These are phyloP conservation scores for Epicauta chinensis DNA, from an alignment of 1,140 invertebrate genomes.

Conservation along the genomic window DNA sequence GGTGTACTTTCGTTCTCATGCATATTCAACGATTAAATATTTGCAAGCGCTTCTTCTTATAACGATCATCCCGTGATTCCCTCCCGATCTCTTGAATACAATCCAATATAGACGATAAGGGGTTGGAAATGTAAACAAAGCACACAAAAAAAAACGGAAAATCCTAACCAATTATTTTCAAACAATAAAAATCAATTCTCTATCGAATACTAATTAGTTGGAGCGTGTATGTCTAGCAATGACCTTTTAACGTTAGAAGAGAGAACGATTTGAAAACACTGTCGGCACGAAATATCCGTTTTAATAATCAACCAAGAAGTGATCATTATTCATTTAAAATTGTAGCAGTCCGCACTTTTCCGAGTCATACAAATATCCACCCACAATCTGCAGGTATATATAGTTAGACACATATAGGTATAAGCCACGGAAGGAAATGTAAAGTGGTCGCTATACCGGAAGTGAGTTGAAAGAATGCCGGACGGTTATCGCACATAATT, in stretches of 20 bases:
- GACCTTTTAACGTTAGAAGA: too few species aligned
- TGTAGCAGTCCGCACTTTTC: constrained; percentile 4
- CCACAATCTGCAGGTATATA: not conserved
- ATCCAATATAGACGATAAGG: constrained; percentile 13
- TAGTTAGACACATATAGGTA: not conserved
- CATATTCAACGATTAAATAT: constrained; percentile 18
- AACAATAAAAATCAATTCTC: not conserved
- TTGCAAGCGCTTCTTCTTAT: constrained; percentile 26
- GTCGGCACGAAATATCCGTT: constrained; percentile 36
- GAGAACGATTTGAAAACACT: too few species aligned
- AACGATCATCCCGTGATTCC: constrained; percentile 23
- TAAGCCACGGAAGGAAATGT: constrained; percentile 36
- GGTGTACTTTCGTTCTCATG: constrained; percentile 35
- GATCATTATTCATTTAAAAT: constrained; percentile 34
- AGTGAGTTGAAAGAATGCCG: constrained; percentile 35
- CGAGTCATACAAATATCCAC: not conserved
- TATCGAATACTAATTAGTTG: too few species aligned
- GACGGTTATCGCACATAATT: constrained; percentile 33
- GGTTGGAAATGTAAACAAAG: not conserved
- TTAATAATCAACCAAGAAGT: constrained; percentile 35
- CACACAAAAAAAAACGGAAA: not conserved
- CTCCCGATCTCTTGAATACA: constrained; percentile 2
- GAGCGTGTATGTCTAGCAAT: too few species aligned
- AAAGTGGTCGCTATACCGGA: constrained; percentile 37
- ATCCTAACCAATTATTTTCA: constrained; percentile 2